Evolutionary conservation across 2,888 invertebrate species (phyloP).

Genomic region (Lypha dubia): DNA sequence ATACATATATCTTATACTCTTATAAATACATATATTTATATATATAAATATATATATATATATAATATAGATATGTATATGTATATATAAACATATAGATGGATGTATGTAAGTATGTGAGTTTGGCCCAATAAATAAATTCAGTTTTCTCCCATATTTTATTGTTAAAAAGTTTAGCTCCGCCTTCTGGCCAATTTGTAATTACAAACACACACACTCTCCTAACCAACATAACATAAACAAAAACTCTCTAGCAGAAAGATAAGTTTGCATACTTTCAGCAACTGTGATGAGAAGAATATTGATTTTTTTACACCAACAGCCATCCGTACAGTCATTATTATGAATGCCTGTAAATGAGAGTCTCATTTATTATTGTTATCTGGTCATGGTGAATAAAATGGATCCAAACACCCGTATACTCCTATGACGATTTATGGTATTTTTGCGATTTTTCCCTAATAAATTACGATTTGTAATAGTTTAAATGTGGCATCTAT

Average conservation of each 20-base stretch:
- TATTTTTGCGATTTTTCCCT: too few species aligned
- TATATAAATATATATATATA: background rate
- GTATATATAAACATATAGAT: too few species aligned
- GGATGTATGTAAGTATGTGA: background rate
- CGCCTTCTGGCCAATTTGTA: constrained; percentile 77
- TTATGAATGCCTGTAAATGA: constrained; percentile 14
- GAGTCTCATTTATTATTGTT: constrained; percentile 12
- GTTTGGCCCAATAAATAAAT: constrained; percentile 73
- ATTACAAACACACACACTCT: constrained; percentile 36
- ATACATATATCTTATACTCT: too few species aligned
- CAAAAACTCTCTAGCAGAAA: constrained; percentile 3
- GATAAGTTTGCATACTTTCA: constrained; percentile 36
- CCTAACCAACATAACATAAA: background rate
- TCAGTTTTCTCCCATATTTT: constrained; percentile 53
- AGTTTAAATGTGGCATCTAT: too few species aligned
- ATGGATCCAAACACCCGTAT: too few species aligned
- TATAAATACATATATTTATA: too few species aligned
- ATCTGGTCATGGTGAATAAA: background rate
- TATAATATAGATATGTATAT: too few species aligned
- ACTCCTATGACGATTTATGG: too few species aligned
- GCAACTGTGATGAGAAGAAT: constrained; percentile 31
- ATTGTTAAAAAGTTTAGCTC: constrained; percentile 74
- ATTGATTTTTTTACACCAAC: constrained; percentile 33
- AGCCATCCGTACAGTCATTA: background rate
- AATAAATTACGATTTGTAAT: too few species aligned